These are phyloP conservation scores for Numenius phaeopus DNA, from an alignment of 2,797 vertebrate genomes.

Conservation along the genomic window DNA sequence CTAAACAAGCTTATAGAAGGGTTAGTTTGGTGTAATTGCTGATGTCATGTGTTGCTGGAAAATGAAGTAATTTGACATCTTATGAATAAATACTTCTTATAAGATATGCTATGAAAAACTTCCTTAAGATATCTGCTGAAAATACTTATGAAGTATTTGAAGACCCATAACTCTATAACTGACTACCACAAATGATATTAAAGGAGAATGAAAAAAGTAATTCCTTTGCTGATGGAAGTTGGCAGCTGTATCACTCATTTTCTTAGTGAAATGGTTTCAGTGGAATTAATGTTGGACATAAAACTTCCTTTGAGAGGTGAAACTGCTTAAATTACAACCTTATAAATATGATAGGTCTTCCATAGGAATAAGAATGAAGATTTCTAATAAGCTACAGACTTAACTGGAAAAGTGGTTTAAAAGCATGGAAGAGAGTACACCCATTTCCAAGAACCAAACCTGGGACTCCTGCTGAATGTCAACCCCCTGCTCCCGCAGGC, in stretches of 20 bases:
- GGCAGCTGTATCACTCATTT: slow-evolving; percentile 71
- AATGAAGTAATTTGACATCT: background rate
- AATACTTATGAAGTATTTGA: slow-evolving; percentile 48
- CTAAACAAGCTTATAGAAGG: background rate
- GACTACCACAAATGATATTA: slow-evolving; percentile 64
- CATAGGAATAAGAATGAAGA: background rate
- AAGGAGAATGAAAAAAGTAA: slow-evolving; percentile 59
- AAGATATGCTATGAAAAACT: background rate
- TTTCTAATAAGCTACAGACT: slow-evolving; percentile 1
- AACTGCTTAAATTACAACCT: slow-evolving; percentile 56
- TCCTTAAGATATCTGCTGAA: slow-evolving; percentile 1
- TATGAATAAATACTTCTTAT: background rate
- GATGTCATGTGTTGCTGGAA: background rate
- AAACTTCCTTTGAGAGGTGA: slow-evolving; percentile 61
- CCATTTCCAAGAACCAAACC: background rate
- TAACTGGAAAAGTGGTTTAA: background rate
- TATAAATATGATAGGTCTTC: slow-evolving; percentile 23
- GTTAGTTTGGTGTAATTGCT: background rate
- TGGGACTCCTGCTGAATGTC: background rate
- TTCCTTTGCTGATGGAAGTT: slow-evolving; percentile 62
- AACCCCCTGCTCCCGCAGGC: fast-evolving
- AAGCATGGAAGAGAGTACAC: fast-evolving
- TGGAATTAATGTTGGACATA: slow-evolving; percentile 64
- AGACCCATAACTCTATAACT: slow-evolving; percentile 54
- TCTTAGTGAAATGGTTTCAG: slow-evolving; percentile 49